These are phyloP conservation scores for Ispidina lecontei DNA, from an alignment of 2,797 vertebrate genomes.

Conservation along the genomic window DNA sequence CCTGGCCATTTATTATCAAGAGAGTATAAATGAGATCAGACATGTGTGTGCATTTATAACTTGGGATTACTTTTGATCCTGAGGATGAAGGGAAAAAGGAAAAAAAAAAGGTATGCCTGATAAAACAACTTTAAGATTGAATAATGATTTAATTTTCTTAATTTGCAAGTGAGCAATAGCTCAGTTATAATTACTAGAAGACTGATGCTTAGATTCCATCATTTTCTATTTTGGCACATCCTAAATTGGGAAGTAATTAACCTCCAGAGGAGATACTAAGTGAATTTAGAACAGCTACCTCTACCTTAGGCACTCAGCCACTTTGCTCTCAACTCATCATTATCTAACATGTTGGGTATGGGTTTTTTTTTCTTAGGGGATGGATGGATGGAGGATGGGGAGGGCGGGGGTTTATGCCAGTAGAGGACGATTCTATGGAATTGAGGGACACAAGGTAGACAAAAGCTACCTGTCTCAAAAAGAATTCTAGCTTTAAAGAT, in stretches of 20 bases:
- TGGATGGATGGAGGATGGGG: no score
- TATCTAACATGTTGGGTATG: fast-evolving
- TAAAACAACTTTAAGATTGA: neutral
- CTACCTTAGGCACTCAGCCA: neutral
- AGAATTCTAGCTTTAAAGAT: neutral
- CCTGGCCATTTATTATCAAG: neutral
- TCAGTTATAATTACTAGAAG: neutral
- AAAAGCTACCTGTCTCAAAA: neutral
- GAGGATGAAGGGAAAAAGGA: neutral
- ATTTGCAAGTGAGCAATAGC: neutral
- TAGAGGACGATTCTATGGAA: neutral
- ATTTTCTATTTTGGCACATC: neutral
- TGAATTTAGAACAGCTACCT: neutral
- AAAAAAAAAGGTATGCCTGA: neutral
- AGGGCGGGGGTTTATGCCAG: neutral
- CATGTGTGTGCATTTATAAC: neutral
- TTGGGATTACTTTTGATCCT: neutral
- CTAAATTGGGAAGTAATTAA: neutral
- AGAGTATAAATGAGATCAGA: neutral
- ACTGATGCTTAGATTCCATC: neutral
- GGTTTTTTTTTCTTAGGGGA: neutral
- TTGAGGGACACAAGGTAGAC: neutral
- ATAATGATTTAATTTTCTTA: neutral
- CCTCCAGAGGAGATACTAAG: neutral
- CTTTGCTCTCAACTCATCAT: neutral